Percentiles rank a stretch among this genome's conserved stretches.
These are phyloP conservation scores for Baccha elongata DNA, from an alignment of 2,888 invertebrate genomes.

Conservation along the genomic window DNA sequence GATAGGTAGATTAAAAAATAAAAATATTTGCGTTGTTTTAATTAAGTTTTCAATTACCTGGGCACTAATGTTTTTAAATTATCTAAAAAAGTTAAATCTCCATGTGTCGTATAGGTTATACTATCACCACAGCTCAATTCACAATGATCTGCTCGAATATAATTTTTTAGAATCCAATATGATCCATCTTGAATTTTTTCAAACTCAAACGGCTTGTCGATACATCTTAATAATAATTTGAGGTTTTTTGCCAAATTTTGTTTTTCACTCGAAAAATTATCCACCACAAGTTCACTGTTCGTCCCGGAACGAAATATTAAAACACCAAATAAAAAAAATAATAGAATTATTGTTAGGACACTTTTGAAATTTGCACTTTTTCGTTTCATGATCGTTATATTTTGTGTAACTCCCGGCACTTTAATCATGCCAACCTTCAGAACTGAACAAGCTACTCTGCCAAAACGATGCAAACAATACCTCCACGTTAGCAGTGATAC, in stretches of 20 bases:
- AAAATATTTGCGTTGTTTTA: too few species aligned
- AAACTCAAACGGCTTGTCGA: slow-evolving; percentile 74
- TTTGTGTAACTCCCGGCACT: background rate
- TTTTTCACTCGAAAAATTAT: slow-evolving; percentile 10
- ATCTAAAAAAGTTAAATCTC: slow-evolving; percentile 86
- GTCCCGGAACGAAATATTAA: slow-evolving; percentile 4
- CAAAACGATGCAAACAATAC: background rate
- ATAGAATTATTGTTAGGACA: background rate
- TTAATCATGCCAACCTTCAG: background rate
- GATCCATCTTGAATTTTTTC: slow-evolving; percentile 77
- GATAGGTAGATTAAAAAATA: too few species aligned
- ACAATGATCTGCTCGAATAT: slow-evolving; percentile 83
- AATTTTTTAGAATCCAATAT: slow-evolving; percentile 86
- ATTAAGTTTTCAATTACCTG: slow-evolving; percentile 75
- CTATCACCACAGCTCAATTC: slow-evolving; percentile 84
- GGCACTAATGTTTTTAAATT: slow-evolving; percentile 84
- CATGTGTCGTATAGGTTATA: slow-evolving; percentile 87
- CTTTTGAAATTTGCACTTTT: slow-evolving; percentile 6
- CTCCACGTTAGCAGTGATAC: background rate
- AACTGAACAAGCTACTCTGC: slow-evolving; percentile 13
- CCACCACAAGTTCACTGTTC: background rate
- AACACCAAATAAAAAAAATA: slow-evolving; percentile 7
- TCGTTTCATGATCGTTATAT: slow-evolving; percentile 23
- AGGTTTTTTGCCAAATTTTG: slow-evolving; percentile 75
- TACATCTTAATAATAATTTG: slow-evolving; percentile 76